These are phyloP conservation scores for Agrilus mali DNA, from an alignment of 2,888 invertebrate species.

Conservation along the genomic window DNA sequence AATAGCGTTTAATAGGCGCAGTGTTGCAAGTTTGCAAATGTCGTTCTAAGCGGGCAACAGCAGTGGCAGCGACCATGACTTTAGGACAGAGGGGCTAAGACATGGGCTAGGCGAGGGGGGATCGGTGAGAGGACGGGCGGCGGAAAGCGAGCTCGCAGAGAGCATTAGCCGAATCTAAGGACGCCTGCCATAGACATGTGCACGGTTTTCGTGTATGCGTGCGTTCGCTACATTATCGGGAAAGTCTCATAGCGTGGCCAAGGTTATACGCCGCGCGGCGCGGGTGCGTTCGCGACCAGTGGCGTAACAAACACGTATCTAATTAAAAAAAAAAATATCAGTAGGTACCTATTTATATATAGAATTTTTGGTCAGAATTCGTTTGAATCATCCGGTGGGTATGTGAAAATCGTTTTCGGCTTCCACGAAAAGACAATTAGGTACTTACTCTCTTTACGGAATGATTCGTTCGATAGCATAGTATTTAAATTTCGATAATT, in stretches of 20 bases:
- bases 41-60: constrained; percentile 14
- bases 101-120: constrained; percentile 19
- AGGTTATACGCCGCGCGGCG: constrained; percentile 9
- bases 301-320: background rate
- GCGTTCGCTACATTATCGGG: constrained; percentile 15
- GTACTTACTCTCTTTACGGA: too few species aligned
- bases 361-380: too few species aligned
- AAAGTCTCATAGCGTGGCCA: constrained; percentile 13
- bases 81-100: constrained; percentile 21
- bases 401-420: too few species aligned
- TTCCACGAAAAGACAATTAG: too few species aligned
- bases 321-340: too few species aligned
- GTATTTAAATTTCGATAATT: too few species aligned
- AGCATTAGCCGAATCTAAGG: constrained; percentile 53
- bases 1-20: constrained; percentile 14
- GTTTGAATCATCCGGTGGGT: too few species aligned
- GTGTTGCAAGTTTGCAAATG: constrained; percentile 26
- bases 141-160: constrained; percentile 35
- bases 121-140: constrained; percentile 28
- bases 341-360: too few species aligned
- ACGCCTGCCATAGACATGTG: constrained; percentile 39
- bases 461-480: too few species aligned
- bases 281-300: constrained; percentile 10
- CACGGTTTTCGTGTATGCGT: constrained; percentile 37
- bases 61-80: constrained; percentile 14